Base-by-base conservation (phyloP, 2,113 vertebrate genomes). In the Siniperca chuatsi region DNA sequence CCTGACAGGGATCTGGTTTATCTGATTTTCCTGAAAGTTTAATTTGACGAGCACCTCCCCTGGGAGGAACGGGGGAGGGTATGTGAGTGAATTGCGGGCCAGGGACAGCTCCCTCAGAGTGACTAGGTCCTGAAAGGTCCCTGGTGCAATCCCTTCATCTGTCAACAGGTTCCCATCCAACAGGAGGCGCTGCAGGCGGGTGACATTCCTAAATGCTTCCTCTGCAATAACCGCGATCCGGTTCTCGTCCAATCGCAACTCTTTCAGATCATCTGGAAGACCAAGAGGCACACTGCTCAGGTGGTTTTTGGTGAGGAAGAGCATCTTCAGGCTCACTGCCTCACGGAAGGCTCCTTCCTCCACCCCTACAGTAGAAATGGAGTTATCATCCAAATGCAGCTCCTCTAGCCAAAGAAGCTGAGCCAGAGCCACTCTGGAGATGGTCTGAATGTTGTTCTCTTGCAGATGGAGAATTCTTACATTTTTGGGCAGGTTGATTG, bases 371-470 rank as follows among this genome's bases (percentile, higher is more conserved):
- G 97, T 98, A 46, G 97, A 98, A 73, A 99, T 98, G 12, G 97
- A 98, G 86, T 99, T 99, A 85, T 98, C 98, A 82, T 98, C 98
- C 81, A 99, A 92, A 68, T 97, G 97, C 2, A 99, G 94, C 89
- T 98, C 97, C 91, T 99, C 97, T 4, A 98, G 94, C 89, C 96
- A 97, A 71, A 97, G 92, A 52, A 99, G 96, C 94, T 98, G 97
- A 64, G 97, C 96, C 18, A 99, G 95, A 16, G 97, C 97, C 0
- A 94, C 96, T 74, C 96, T 94, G 13, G 98, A 98, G 87, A 99
- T 97, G 37, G 97, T 98, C 93, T 98, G 97, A 81, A 99, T 98
- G 90, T 98, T 98, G 93, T 99, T 99, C 93, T 99, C 98, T 94
- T 99, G 97, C 91, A 99, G 87, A 81, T 99, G 98, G 66, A 99